Evolutionary conservation across 2,797 vertebrate genomes (phyloP), one percentile per base, ranked within the genome.

Genomic region (Adrianichthys oophorus): DNA sequence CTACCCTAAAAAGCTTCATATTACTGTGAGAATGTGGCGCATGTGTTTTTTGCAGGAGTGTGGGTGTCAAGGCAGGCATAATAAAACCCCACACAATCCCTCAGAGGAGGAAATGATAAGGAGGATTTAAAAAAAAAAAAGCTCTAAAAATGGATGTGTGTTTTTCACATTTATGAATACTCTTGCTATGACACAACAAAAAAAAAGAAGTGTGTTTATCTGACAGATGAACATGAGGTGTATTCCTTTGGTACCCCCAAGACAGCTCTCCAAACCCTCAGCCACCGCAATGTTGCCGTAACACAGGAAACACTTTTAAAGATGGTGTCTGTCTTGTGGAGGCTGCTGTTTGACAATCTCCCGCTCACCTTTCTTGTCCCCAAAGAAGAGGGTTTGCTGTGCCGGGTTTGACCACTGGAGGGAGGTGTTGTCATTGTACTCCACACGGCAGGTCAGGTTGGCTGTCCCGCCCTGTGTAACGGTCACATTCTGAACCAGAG

Each of bases 341-440:
- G 62, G 56, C 49, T 51, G 41, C 21, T 32, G 51, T 60, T 53
- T 63, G 56, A 61, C 41, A 40, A 37, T 63, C 53, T 61, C 7
- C 17, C 46, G 63, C 87, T 94, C 88, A 99, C 98, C 98, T 95
- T 99, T 99, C 91, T 99, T 99, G 91, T 99, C 95, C 58, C 98
- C 98, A 4, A 99, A 99, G 89, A 96, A 99, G 37, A 99, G 94
- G 0, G 98, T 99, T 91, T 99, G 98, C 91, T 98, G 97, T 94
- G 97, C 98, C 72, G 98, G 97, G 91, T 99, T 99, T 85, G 97
- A 98, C 98, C 98, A 99, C 98, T 99, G 97, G 95, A 99, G 97
- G 95, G 97, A 98, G 90, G 97, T 98, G 94, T 98, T 98, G 96
- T 99, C 98, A 94, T 98, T 98, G 89, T 95, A 94, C 93, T 98